Evolutionary conservation across 2,113 vertebrate genomes (phyloP).

Genomic region (Erythrolamprus reginae): DNA sequence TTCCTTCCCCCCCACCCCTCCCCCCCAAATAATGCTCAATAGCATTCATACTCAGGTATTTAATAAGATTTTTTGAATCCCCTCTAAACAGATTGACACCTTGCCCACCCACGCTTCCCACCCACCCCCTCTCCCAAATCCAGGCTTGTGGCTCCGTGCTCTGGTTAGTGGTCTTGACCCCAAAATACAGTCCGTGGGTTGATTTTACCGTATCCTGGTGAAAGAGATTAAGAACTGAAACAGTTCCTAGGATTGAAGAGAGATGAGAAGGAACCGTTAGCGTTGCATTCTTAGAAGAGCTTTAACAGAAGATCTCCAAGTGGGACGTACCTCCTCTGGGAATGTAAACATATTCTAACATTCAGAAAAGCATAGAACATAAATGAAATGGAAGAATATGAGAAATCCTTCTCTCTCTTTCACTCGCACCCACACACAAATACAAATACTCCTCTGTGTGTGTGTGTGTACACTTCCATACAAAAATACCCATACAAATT

Average conservation of each 20-base stretch:
- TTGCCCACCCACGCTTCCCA: constrained; percentile 29
- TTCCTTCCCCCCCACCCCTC: constrained; percentile 19
- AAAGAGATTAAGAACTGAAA: constrained; percentile 94
- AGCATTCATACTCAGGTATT: constrained; percentile 57
- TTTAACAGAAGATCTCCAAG: background rate
- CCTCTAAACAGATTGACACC: constrained; percentile 25
- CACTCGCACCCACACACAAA: background rate
- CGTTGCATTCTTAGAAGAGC: background rate
- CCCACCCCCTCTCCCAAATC: constrained; percentile 26
- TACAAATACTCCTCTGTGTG: background rate
- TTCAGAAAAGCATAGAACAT: background rate
- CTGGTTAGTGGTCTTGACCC: constrained; percentile 26
- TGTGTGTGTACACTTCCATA: background rate
- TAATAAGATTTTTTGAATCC: constrained; percentile 56
- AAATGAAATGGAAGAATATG: background rate
- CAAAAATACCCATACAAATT: background rate
- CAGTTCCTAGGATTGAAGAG: constrained; percentile 71
- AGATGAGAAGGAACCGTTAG: background rate
- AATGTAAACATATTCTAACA: background rate
- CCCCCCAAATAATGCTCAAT: constrained; percentile 50
- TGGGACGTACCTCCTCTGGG: background rate
- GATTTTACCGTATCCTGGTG: constrained; percentile 86
- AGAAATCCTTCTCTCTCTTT: background rate
- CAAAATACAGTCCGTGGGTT: constrained; percentile 23
- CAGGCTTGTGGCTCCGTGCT: constrained; percentile 37